These are phyloP conservation scores for Chaetorhynchus papuensis DNA, from an alignment of 2,113 vertebrate species.

Conservation along the genomic window DNA sequence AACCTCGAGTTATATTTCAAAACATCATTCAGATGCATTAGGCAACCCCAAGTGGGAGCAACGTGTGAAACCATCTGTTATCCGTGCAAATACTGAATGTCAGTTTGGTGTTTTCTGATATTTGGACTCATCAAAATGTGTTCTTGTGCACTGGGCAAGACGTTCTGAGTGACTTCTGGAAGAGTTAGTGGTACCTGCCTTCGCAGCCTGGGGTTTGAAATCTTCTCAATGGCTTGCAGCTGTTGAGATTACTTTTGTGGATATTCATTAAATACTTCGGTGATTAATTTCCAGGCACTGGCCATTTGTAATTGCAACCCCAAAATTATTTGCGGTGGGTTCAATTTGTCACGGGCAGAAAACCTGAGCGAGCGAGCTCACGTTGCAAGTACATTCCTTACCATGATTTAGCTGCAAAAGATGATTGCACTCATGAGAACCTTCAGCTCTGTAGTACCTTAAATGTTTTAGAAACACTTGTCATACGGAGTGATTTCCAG, in stretches of 20 bases:
- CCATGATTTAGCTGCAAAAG: slow-evolving; percentile 9
- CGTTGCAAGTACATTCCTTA: background rate
- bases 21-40: slow-evolving; percentile 45
- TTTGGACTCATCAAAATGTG: background rate
- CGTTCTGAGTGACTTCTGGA: background rate
- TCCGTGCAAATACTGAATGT: slow-evolving; percentile 38
- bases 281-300: background rate
- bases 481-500: slow-evolving; percentile 27
- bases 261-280: background rate
- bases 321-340: background rate
- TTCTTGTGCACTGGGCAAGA: background rate
- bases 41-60: background rate
- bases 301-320: background rate
- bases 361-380: background rate
- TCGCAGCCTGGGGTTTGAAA: background rate
- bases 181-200: background rate
- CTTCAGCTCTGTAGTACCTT: slow-evolving; percentile 6
- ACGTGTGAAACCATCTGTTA: slow-evolving; percentile 60
- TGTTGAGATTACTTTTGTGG: background rate
- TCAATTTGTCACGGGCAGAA: background rate
- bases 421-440: slow-evolving; percentile 2
- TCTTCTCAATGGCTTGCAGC: background rate
- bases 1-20: slow-evolving; percentile 32
- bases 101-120: slow-evolving; percentile 28
- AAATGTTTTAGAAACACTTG: slow-evolving; percentile 48